These are phyloP conservation scores for Apostichopus californicus DNA, from an alignment of 35 echinoderm and acorn worm species.

Conservation along the genomic window DNA sequence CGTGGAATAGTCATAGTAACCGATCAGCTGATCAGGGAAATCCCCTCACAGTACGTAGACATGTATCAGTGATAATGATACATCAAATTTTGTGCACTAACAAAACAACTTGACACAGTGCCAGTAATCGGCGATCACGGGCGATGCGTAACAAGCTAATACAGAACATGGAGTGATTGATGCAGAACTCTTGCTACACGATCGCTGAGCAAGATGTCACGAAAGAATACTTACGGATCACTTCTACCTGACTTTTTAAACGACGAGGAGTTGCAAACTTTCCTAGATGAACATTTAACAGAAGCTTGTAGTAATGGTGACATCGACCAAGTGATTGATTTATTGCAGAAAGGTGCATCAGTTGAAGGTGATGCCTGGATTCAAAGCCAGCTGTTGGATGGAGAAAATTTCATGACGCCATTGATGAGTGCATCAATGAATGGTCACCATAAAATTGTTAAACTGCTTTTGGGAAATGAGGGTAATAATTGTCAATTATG, in stretches of 20 bases:
- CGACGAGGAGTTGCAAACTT: constrained; percentile 38
- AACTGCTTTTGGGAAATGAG: constrained; percentile 81
- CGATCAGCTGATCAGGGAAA: too few relatives aligned
- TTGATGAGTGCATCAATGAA: constrained; percentile 68
- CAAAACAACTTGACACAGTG: too few relatives aligned
- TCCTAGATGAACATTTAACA: constrained; percentile 33
- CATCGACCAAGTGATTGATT: constrained; percentile 80
- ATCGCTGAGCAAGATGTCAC: constrained; percentile 8
- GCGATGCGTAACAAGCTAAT: too few relatives aligned
- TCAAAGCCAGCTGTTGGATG: constrained; percentile 35
- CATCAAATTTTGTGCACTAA: too few relatives aligned
- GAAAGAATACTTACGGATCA: constrained; percentile 21
- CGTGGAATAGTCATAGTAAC: too few relatives aligned
- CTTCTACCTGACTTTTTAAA: constrained; percentile 2
- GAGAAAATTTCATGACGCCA: constrained; percentile 86
- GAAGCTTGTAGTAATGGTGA: constrained; percentile 43
- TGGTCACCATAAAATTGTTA: constrained; percentile 70
- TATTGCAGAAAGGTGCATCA: constrained; percentile 87
- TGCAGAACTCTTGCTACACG: too few relatives aligned
- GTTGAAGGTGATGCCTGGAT: constrained; percentile 69
- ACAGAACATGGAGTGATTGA: too few relatives aligned
- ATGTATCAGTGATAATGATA: too few relatives aligned
- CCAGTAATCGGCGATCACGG: too few relatives aligned
- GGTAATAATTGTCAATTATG: constrained; percentile 43
- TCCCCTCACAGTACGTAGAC: too few relatives aligned